Evolutionary conservation across 53 echinoderm and acorn worm genomes (phyloP), one percentile per base, ranked within the genome.

Genomic region (Paracentrotus lividus): DNA sequence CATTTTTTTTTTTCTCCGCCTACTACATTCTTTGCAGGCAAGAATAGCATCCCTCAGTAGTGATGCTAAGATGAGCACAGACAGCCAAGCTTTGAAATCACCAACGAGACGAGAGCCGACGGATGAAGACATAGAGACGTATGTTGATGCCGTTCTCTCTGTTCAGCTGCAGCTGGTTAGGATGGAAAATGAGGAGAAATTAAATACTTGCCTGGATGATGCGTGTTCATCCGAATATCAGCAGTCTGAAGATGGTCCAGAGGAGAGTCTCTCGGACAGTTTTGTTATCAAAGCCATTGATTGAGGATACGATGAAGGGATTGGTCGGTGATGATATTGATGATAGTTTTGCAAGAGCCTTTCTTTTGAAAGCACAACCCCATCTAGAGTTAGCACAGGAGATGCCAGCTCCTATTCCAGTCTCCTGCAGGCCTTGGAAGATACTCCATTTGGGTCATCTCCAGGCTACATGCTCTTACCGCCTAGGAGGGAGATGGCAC

Each of bases 381-480:
- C 88, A 1, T 88, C 52, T 55, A 38, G 32, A 31, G 38, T 40
- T 18, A 72, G 13, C 23, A 31, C 18, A 8, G 23, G 15, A 43
- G 15, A 27, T n/a, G 31, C 52, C 12, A 85, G 49, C 29, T 51
- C 85, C 2, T 85, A 51, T 15, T 38, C 72, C 38, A 38, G 72
- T 40, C 91, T 91, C 8, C 72, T 75, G 1, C 54, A 76, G 52
- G 27, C 91, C 20, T 5, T 31, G 16, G 91, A 52, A 29, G 76
- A 33, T 27, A 75, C 38, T 16, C 53, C 76, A 31, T 20, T 32
- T 26, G 51, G 72, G 53, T 27, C 53, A 0, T 91, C 91, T 2
- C 91, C 91, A 49, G 91, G 91, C 36, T 91, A 49, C 91, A 91
- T 91, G 91, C 91, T 75, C 15, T 42, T 91, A 8, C 91, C 91